Base-by-base conservation (phyloP, 2,797 vertebrate genomes). In the Xenopus petersii region DNA sequence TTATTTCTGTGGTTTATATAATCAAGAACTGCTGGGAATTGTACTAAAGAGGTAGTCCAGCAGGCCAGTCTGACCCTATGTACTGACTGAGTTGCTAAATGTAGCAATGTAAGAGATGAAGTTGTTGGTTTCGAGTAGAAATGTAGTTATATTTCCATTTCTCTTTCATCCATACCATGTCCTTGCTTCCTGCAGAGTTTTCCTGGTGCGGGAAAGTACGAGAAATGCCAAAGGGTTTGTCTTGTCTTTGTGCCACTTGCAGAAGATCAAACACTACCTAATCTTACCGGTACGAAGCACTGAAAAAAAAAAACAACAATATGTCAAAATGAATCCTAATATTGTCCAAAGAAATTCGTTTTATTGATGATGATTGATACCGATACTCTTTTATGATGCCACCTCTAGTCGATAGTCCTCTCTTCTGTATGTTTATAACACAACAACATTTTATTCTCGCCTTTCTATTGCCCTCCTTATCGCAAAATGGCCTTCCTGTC, bases 261-360 rank as follows among this genome's bases (percentile, higher is more conserved):
- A 95, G 86, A 94, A 94, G 80, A 92, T 94, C 83, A 96, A 96
- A 81, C 97, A 98, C 81, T 98, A 95, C 85, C 95, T 98, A 80
- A 91, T 98, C 73, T 92, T 96, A 80, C 95, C 94, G 0, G 96
- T 98, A 86, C 93, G 95, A 2, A 30, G 21, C 21, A 21, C 21
- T 86, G 67, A 10, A 1, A 46, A 21, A 0, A 3, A 36, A 6
- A 36, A 36, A n/a, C n/a, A 36, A 3, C 60, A 11, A 15, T 51
- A 11, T 11, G 15, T 1, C 24, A 30, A 7, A 12, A 62, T 21
- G 30, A 10, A 7, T 30, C 21, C 21, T 64, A 30, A 15, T 24
- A 46, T 51, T 51, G 17, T 24, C 33, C 71, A 58, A 33, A 12
- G 15, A 4, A 51, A 51, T 21, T 21, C 1, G 10, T 21, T 36